Evolutionary conservation across 2,797 vertebrate species (phyloP).

Genomic region (Petrocephalus sullivani): DNA sequence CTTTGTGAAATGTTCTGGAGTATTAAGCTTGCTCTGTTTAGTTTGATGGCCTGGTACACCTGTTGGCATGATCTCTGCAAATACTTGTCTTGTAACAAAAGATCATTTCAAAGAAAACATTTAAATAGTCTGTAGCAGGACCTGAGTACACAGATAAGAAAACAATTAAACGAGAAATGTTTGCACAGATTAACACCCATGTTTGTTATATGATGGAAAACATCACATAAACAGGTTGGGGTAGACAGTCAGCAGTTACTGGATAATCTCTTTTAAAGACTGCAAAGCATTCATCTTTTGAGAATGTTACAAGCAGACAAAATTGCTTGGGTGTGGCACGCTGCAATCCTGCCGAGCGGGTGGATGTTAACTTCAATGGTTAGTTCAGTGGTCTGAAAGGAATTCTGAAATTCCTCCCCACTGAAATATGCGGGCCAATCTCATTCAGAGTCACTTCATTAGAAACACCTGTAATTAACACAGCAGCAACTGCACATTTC

Average conservation of each 20-base stretch:
- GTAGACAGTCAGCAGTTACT: neutral
- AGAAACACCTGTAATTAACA: neutral
- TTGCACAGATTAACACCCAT: neutral
- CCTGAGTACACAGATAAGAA: neutral
- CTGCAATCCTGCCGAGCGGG: neutral
- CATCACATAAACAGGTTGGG: neutral
- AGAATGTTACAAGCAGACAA: neutral
- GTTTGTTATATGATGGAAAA: conserved; percentile 1
- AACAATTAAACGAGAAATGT: conserved; percentile 2
- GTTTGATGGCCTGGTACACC: neutral
- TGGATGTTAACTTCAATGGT: neutral
- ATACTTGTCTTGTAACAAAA: neutral
- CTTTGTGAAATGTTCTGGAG: neutral
- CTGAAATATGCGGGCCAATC: neutral
- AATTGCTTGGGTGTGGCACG: neutral
- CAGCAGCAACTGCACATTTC: neutral
- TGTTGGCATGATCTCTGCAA: conserved; percentile 8
- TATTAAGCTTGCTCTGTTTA: neutral
- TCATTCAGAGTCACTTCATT: neutral
- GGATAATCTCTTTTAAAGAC: neutral
- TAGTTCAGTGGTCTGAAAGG: neutral
- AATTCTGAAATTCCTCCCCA: neutral
- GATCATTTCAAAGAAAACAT: conserved; percentile 13
- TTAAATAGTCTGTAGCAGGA: neutral
- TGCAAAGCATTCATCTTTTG: neutral